phyloP scores from a whole-genome alignment of 2,888 invertebrate genomes.

The Cephonodes hylas region DNA sequence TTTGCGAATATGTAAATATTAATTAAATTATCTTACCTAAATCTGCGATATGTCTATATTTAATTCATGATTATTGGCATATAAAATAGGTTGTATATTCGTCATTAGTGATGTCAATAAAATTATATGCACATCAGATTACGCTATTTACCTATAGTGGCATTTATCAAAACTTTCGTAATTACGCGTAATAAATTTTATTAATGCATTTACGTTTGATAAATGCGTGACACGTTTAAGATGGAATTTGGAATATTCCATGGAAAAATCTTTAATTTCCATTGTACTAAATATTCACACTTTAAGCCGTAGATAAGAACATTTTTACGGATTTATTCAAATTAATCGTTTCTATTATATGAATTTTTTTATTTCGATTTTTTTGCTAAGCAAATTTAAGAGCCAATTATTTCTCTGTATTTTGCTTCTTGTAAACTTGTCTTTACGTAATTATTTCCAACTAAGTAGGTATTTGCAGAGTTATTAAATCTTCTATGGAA shows the following conservation, averaged over 20 bases:
- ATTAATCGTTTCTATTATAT: too few relatives aligned
- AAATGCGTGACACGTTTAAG: constrained; percentile 9
- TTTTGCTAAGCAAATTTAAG: too few relatives aligned
- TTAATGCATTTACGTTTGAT: not conserved
- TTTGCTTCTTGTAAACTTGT: too few relatives aligned
- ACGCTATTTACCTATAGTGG: not conserved
- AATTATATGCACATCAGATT: not conserved
- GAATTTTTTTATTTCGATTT: too few relatives aligned
- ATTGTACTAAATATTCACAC: too few relatives aligned
- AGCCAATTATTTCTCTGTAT: too few relatives aligned
- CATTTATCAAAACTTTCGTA: constrained; percentile 4
- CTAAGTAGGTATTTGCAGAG: too few relatives aligned
- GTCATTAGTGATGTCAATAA: not conserved
- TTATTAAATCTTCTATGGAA: too few relatives aligned
- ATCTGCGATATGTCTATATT: not conserved
- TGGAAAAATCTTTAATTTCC: not conserved
- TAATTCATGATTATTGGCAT: not conserved
- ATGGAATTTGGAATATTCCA: not conserved
- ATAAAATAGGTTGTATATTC: not conserved
- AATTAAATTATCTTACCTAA: not conserved
- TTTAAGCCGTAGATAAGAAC: too few relatives aligned
- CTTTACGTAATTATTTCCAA: too few relatives aligned
- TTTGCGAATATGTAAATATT: not conserved
- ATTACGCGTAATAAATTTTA: constrained; percentile 12
- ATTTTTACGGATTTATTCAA: too few relatives aligned